phyloP scores from a whole-genome alignment of 2,888 invertebrate species.

The Shargacucullia verbasci region DNA sequence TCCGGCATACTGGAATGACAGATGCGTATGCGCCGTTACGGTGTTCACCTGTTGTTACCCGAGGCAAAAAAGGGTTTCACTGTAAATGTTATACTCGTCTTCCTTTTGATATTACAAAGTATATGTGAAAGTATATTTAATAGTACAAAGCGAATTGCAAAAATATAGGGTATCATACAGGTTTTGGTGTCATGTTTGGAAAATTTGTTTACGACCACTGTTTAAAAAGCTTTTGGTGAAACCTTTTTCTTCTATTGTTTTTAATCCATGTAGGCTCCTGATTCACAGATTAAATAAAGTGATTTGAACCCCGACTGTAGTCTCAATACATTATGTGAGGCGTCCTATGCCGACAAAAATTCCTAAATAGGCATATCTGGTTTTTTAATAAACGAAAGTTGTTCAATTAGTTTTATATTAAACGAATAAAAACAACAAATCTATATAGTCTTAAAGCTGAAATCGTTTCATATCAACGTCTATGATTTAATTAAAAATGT shows the following conservation, averaged over 20 bases:
- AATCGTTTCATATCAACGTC: slow-evolving; percentile 35
- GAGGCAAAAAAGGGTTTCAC: slow-evolving; percentile 22
- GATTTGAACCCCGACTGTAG: no score
- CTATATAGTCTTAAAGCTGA: no score
- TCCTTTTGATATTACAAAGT: slow-evolving; percentile 36
- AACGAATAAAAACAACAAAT: no score
- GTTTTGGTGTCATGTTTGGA: no score
- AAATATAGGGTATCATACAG: slow-evolving; percentile 26
- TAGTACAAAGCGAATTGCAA: no score
- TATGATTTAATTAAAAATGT: slow-evolving; percentile 51
- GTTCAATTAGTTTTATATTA: no score
- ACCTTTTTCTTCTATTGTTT: no score
- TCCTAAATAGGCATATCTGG: no score
- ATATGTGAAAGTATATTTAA: slow-evolving; percentile 16
- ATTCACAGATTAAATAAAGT: no score
- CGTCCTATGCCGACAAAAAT: no score
- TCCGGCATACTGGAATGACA: slow-evolving; percentile 47
- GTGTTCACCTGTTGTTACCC: slow-evolving; percentile 43
- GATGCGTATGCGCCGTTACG: slow-evolving; percentile 47
- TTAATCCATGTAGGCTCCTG: background rate
- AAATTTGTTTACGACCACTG: background rate
- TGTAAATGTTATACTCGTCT: slow-evolving; percentile 2
- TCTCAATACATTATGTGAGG: no score
- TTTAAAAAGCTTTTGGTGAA: background rate
- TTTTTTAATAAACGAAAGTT: no score